These are phyloP conservation scores for Alloscopus bannaensis DNA, from an alignment of 2,888 invertebrate genomes.

Conservation along the genomic window DNA sequence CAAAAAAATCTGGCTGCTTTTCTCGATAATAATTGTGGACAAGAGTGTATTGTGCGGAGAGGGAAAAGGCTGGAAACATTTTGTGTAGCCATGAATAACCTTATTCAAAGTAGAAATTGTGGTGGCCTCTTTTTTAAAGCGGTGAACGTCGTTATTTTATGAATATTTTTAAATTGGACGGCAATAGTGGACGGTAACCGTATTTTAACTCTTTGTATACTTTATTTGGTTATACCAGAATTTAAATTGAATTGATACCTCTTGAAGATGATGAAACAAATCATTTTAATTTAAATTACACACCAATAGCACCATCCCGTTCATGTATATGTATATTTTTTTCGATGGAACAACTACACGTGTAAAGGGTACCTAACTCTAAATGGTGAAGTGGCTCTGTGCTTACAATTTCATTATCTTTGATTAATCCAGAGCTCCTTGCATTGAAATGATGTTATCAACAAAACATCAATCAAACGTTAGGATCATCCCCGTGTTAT, in stretches of 20 bases:
- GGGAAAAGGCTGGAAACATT: too few species aligned
- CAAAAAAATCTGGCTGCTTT: slow-evolving; percentile 10
- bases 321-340: background rate
- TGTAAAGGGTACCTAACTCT: background rate
- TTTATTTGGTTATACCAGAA: slow-evolving; percentile 6
- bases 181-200: too few species aligned
- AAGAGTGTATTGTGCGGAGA: too few species aligned
- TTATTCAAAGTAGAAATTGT: too few species aligned
- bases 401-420: slow-evolving; percentile 44
- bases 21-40: background rate
- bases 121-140: too few species aligned
- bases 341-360: background rate
- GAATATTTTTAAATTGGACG: too few species aligned
- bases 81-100: background rate
- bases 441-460: slow-evolving; percentile 29
- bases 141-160: too few species aligned
- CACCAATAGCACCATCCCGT: background rate
- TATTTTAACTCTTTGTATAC: too few species aligned
- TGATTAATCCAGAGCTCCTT: slow-evolving; percentile 41
- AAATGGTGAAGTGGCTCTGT: background rate
- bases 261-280: background rate
- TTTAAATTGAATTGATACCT: background rate
- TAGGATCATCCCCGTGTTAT: slow-evolving; percentile 21
- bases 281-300: slow-evolving; percentile 17
- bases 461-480: slow-evolving; percentile 32